These are phyloP conservation scores for Brachyhypopomus gauderio DNA, from an alignment of 2,113 vertebrate species.

Conservation along the genomic window DNA sequence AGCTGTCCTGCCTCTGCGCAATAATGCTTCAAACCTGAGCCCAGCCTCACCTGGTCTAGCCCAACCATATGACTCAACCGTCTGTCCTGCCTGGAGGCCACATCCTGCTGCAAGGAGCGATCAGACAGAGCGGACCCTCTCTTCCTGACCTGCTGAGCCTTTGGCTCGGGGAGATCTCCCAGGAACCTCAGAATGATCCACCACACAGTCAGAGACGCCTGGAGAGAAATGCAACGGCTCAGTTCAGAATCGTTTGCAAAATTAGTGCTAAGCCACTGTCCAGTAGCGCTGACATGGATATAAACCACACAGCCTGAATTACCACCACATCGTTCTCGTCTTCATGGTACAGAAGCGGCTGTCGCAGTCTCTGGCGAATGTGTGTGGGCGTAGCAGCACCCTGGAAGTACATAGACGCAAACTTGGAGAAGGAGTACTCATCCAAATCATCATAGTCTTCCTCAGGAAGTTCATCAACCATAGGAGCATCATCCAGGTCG, in stretches of 20 bases:
- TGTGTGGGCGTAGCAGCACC: slow-evolving; percentile 81
- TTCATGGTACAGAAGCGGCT: slow-evolving; percentile 91
- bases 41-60: no score
- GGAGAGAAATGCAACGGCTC: not conserved
- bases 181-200: slow-evolving; percentile 92
- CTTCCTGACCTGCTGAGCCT: slow-evolving; percentile 63
- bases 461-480: slow-evolving; percentile 66
- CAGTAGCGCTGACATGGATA: not conserved
- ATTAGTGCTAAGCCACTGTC: no score
- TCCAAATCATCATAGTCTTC: slow-evolving; percentile 80
- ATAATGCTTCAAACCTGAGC: not conserved
- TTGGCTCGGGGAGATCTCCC: slow-evolving; percentile 92
- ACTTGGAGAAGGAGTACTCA: slow-evolving; percentile 90
- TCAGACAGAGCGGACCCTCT: slow-evolving; percentile 35
- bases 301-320: slow-evolving; percentile 21
- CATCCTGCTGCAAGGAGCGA: slow-evolving; percentile 60
- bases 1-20: no score
- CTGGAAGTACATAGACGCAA: slow-evolving; percentile 94
- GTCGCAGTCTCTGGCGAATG: slow-evolving; percentile 77
- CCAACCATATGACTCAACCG: slow-evolving; percentile 74
- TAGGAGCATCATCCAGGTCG: slow-evolving; percentile 85
- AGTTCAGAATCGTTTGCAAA: not conserved
- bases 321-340: slow-evolving; percentile 84
- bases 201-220: slow-evolving; percentile 90
- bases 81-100: slow-evolving; percentile 65